Evolutionary conservation across 1,140 invertebrate species (phyloP).

Genomic region (Dufourea novaeangliae): DNA sequence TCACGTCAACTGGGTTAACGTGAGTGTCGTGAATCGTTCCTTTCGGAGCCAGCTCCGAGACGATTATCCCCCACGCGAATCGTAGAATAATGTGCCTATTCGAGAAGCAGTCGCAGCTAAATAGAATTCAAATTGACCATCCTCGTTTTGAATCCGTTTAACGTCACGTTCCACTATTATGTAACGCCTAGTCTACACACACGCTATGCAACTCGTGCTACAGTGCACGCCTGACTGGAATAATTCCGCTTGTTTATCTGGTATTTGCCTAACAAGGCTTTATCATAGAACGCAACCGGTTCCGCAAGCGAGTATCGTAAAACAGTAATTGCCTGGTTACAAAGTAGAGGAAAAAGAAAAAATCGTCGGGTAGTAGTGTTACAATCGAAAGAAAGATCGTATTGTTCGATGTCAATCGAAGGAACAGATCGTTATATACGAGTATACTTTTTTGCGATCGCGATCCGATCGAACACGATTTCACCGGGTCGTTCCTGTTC

Average conservation of each 20-base stretch:
- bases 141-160: neutral
- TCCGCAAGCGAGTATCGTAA: too few species aligned
- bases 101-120: neutral
- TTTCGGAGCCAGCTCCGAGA: too few species aligned
- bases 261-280: too few species aligned
- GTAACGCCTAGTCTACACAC: neutral
- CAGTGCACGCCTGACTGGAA: neutral
- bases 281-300: too few species aligned
- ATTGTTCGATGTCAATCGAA: too few species aligned
- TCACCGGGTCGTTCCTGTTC: neutral
- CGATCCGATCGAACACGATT: constrained; percentile 1
- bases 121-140: neutral
- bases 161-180: neutral
- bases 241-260: neutral
- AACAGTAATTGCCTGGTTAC: too few species aligned
- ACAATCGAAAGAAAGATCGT: too few species aligned
- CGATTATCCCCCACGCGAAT: too few species aligned
- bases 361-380: too few species aligned
- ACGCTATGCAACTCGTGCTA: neutral
- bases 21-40: too few species aligned
- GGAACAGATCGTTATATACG: too few species aligned
- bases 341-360: too few species aligned
- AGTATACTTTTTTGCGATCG: neutral
- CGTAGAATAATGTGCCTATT: neutral
- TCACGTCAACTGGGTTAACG: constrained; percentile 91